phyloP scores from a whole-genome alignment of 2,888 invertebrate species.

The Patella ulyssiponensis region DNA sequence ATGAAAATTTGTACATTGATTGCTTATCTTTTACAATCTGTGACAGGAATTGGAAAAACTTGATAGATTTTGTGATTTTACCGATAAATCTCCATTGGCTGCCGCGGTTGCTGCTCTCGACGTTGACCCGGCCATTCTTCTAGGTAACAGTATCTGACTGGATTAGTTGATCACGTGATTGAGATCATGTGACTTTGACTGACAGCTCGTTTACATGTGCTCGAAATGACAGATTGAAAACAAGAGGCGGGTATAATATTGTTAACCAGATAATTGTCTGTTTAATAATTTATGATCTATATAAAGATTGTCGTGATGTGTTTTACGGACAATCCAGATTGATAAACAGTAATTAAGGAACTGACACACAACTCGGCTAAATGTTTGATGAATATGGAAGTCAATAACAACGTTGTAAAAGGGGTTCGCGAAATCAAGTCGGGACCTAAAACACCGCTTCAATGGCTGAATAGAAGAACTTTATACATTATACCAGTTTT shows the following conservation, averaged over 20 bases:
- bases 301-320: too few species aligned
- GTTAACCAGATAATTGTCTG: too few species aligned
- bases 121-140: not conserved
- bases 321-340: not conserved
- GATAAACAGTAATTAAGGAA: not conserved
- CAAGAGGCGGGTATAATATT: too few species aligned
- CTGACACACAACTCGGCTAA: not conserved
- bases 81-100: conserved; percentile 62
- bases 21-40: not conserved
- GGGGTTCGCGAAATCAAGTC: conserved; percentile 6
- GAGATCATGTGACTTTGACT: conserved; percentile 2
- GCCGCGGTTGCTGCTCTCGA: conserved; percentile 60
- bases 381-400: conserved; percentile 25
- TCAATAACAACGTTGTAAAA: conserved; percentile 27
- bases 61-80: conserved; percentile 36
- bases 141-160: too few species aligned
- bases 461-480: not conserved
- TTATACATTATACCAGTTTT: conserved; percentile 35
- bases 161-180: too few species aligned
- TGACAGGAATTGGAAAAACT: conserved; percentile 8
- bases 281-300: too few species aligned
- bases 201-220: not conserved
- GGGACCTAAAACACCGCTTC: not conserved
- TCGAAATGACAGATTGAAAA: too few species aligned
- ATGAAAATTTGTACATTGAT: too few species aligned